These are phyloP conservation scores for Arremon aurantiirostris DNA, from an alignment of 2,797 vertebrate species.

Conservation along the genomic window DNA sequence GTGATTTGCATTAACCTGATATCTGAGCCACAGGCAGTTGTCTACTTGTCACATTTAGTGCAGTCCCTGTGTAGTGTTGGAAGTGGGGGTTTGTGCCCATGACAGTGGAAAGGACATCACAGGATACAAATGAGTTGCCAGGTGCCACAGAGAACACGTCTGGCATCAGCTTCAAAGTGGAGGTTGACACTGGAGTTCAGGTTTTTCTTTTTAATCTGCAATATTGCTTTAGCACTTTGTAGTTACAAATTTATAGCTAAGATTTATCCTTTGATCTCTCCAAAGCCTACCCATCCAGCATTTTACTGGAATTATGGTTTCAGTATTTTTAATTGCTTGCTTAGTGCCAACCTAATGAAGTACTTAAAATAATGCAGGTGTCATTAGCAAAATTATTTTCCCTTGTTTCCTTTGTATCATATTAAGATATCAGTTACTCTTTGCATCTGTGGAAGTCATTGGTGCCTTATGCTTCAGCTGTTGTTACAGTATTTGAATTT, in stretches of 20 bases:
- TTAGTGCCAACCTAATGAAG: neutral
- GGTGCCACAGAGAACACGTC: neutral
- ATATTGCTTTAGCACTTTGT: neutral
- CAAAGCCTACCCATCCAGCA: neutral
- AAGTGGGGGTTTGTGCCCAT: neutral
- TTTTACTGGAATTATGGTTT: neutral
- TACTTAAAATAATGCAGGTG: neutral
- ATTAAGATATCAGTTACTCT: neutral
- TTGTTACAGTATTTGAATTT: slow-evolving; percentile 8
- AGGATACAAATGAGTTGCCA: neutral
- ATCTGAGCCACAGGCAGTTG: neutral
- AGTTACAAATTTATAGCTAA: neutral
- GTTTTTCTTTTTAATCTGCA: neutral
- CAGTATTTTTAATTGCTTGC: neutral
- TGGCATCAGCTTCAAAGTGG: neutral
- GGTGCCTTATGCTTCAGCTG: neutral
- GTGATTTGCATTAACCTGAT: neutral
- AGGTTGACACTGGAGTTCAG: neutral
- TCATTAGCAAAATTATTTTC: neutral
- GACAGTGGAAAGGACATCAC: neutral
- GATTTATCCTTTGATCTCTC: neutral
- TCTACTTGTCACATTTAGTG: neutral
- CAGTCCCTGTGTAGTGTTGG: neutral
- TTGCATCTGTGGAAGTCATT: neutral
- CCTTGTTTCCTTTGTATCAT: neutral